Percentiles rank a stretch among this genome's conserved stretches.
phyloP scores from a whole-genome alignment of 2,797 vertebrate species.

The Scolopax bukidnonensis region DNA sequence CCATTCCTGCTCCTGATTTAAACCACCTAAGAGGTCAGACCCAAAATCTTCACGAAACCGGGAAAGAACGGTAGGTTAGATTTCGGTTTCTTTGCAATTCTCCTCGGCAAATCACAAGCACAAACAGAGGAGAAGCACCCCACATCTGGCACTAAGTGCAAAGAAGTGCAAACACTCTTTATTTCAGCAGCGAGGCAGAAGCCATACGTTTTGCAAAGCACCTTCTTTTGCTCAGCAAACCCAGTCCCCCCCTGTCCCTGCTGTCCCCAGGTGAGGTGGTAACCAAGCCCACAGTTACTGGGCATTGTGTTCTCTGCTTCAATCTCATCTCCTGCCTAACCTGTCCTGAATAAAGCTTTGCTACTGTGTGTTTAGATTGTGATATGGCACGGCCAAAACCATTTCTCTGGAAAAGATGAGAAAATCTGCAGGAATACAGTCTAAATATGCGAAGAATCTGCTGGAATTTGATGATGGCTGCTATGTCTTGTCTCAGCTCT shows the following conservation, averaged over 20 bases:
- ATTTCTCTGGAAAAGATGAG: neutral
- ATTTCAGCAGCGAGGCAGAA: neutral
- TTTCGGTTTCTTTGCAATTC: neutral
- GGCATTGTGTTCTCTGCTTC: neutral
- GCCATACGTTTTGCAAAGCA: neutral
- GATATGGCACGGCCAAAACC: neutral
- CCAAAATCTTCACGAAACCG: neutral
- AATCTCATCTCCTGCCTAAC: neutral
- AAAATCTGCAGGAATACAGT: neutral
- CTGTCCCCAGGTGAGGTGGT: neutral
- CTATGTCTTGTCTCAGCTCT: slow-evolving; percentile 34
- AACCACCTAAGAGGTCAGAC: neutral
- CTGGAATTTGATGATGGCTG: slow-evolving; percentile 41
- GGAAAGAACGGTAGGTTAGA: neutral
- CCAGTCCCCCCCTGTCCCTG: neutral
- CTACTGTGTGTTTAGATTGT: neutral
- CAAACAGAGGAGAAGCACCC: neutral
- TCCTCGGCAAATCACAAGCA: neutral
- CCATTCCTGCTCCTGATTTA: neutral
- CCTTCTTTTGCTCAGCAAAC: neutral
- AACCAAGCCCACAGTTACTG: neutral
- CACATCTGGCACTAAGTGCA: neutral
- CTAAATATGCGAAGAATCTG: neutral
- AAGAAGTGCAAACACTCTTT: neutral
- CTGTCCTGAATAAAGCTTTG: neutral